Base-by-base conservation (phyloP, 2,888 invertebrate species). In the Ernsta delagoae region DNA sequence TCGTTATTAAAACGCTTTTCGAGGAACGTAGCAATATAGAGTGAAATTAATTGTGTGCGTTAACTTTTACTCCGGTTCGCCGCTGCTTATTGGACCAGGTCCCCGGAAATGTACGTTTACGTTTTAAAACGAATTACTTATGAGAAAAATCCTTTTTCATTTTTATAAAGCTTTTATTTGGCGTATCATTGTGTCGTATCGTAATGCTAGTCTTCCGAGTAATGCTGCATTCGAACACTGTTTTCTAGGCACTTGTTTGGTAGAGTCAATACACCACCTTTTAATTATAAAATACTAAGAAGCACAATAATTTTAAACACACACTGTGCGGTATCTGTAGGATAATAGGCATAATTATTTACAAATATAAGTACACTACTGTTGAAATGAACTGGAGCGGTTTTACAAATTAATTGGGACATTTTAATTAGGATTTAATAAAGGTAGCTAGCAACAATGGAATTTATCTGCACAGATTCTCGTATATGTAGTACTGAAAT, bases 101-200 rank as follows among this genome's bases (percentile, higher is more conserved):
- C 74, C 88, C 90, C 67, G 91, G 89, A 89, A 86, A 84, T 82
- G 91, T 91, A 91, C 79, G 91, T 91, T 85, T 74, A 80, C 70
- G 77, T 78, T 80, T 80, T 79, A 78, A 81, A 80, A 63, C 24
- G 61, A 59, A 63, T 62, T 62, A 67, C 16, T 61, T 69, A 63
- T 31, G 59, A 63, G 7, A 48, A 69, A 56, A 68, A 59, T 50
- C 50, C 48, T 69, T 63, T 62, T 63, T 50, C 62, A 68, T 68
- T 63, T 62, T 63, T 48, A 54, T 63, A 39, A 43, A 41, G 50
- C 68, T 68, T 68, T 63, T n/a, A 39, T 57, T 57, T 48, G 36
- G 16, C 31, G 2, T 24, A 57, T 54, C 54, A 24, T 9, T 67
- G 9, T 48, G 11, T 41, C 41, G 31, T 56, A n/a, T n/a, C n/a